Evolutionary conservation across 1,140 invertebrate species (phyloP).

Genomic region (Papilio xuthus): DNA sequence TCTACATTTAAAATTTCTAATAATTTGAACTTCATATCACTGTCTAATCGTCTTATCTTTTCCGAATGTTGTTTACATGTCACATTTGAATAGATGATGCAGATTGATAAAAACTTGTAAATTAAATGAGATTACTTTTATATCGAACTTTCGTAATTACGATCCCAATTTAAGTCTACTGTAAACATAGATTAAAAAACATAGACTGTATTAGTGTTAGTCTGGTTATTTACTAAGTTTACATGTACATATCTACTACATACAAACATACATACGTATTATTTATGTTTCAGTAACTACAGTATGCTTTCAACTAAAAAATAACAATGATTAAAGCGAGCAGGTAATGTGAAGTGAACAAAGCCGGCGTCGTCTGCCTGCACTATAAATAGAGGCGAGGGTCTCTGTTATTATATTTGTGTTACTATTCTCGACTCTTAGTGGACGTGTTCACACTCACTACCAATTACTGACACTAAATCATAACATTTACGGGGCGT

Average conservation of each 20-base stretch:
- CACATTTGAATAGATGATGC: too few relatives aligned
- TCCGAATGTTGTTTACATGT: too few relatives aligned
- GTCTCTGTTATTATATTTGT: constrained; percentile 78
- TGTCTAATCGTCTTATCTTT: not conserved
- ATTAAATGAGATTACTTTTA: too few relatives aligned
- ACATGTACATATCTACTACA: not conserved
- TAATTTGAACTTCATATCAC: not conserved
- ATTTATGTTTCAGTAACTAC: constrained; percentile 2
- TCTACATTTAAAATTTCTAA: not conserved
- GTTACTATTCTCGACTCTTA: constrained; percentile 72
- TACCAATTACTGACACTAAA: constrained; percentile 79
- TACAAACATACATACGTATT: not conserved
- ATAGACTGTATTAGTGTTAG: not conserved
- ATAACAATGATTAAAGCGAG: constrained; percentile 48
- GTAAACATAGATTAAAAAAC: not conserved
- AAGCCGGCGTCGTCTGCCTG: constrained; percentile 53
- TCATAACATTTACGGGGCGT: constrained; percentile 74
- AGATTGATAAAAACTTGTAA: too few relatives aligned
- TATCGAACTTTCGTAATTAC: not conserved
- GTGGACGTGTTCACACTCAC: constrained; percentile 76
- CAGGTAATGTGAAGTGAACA: constrained; percentile 54
- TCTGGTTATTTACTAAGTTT: not conserved
- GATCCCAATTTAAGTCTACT: not conserved
- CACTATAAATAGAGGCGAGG: constrained; percentile 66
- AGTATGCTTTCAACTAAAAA: constrained; percentile 38